Evolutionary conservation across 2,797 vertebrate genomes (phyloP).

Genomic region (Chiloscyllium punctatum): DNA sequence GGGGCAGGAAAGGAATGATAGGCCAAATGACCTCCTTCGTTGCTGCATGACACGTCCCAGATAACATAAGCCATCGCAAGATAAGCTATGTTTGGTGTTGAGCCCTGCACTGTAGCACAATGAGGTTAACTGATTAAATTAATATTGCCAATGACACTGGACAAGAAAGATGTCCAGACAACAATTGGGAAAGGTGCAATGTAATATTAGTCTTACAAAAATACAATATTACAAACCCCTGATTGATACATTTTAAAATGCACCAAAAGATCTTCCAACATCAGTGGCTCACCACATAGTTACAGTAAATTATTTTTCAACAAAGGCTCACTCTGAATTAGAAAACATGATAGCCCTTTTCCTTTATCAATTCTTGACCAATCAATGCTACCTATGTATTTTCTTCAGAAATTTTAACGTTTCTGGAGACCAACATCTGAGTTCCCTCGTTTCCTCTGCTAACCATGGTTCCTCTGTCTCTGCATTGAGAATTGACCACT

Average conservation of each 20-base stretch:
- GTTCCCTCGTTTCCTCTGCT: background rate
- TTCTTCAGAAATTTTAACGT: background rate
- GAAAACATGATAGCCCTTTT: background rate
- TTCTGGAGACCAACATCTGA: background rate
- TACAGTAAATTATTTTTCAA: slow-evolving; percentile 1
- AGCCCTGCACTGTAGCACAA: background rate
- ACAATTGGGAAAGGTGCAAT: background rate
- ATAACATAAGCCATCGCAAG: background rate
- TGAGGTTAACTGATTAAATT: background rate
- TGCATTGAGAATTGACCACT: background rate
- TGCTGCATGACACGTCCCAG: background rate
- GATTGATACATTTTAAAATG: background rate
- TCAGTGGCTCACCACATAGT: background rate
- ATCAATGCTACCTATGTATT: background rate
- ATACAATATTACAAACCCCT: background rate
- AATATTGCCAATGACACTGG: background rate
- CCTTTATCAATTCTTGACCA: background rate
- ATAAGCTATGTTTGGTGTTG: background rate
- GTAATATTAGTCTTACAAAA: background rate
- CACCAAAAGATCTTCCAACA: background rate
- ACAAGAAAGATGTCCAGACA: background rate
- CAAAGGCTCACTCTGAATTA: background rate
- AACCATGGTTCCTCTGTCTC: background rate
- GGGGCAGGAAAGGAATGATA: background rate
- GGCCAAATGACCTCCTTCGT: background rate